These are phyloP conservation scores for Kobus ellipsiprymnus DNA, from an alignment of 2,113 vertebrate genomes.

Conservation along the genomic window DNA sequence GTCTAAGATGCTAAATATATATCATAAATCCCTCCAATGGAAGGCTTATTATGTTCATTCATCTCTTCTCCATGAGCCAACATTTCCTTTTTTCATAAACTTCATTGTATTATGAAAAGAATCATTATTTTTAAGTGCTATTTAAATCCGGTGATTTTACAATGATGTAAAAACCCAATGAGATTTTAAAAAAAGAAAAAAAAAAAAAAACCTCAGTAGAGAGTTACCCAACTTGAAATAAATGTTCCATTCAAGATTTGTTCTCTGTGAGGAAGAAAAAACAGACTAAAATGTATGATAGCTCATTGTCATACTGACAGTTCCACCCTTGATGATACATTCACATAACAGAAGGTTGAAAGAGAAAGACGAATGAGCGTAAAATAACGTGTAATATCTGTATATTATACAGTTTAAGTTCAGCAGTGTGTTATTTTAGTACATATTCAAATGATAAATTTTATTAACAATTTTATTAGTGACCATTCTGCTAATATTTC, in stretches of 20 bases:
- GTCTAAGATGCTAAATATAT: slow-evolving; percentile 80
- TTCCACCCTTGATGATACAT: not conserved
- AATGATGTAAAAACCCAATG: slow-evolving; percentile 25
- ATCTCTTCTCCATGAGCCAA: slow-evolving; percentile 75
- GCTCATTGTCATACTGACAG: not conserved
- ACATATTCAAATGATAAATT: not conserved
- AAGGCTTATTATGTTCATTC: slow-evolving; percentile 80
- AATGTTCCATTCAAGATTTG: slow-evolving; percentile 33
- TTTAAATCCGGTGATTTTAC: slow-evolving; percentile 64
- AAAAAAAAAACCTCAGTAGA: not conserved
- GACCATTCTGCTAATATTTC: not conserved
- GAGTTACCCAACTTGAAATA: slow-evolving; percentile 30
- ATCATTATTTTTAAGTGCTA: slow-evolving; percentile 73
- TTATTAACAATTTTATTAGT: not conserved
- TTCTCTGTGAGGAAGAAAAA: not conserved
- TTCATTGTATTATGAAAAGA: slow-evolving; percentile 70
- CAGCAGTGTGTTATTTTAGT: not conserved
- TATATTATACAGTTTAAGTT: not conserved
- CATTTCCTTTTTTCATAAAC: slow-evolving; percentile 73
- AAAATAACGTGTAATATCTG: not conserved
- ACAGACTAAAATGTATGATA: not conserved
- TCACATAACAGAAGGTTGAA: not conserved
- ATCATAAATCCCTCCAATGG: slow-evolving; percentile 82
- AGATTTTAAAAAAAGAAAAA: not conserved
- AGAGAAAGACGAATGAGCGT: not conserved